Conservation (phyloP, 2,113 vertebrate species). For the Pimephales promelas region DNA sequence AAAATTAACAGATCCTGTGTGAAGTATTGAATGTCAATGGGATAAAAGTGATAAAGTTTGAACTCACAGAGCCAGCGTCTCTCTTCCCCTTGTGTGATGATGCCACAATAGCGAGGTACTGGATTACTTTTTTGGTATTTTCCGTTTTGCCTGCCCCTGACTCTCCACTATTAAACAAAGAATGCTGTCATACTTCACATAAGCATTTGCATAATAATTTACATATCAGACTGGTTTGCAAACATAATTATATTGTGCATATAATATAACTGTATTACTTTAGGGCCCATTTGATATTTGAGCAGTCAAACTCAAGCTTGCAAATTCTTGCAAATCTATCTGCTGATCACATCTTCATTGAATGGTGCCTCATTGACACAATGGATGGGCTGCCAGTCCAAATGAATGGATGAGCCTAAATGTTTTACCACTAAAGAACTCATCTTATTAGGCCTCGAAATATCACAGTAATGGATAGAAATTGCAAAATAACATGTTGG, state of each 20-base stretch:
- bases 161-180: slow-evolving; percentile 82
- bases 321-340: slow-evolving; percentile 33
- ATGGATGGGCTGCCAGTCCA: not conserved
- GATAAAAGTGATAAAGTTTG: not conserved
- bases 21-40: not conserved
- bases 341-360: slow-evolving; percentile 16
- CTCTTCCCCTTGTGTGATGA: slow-evolving; percentile 95
- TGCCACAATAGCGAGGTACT: slow-evolving; percentile 94
- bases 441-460: not conserved
- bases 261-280: not conserved
- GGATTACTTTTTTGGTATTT: slow-evolving; percentile 98
- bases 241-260: not conserved
- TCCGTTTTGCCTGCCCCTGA: slow-evolving; percentile 97
- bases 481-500: not conserved
- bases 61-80: slow-evolving; percentile 69
- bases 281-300: slow-evolving; percentile 24
- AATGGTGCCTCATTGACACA: not conserved
- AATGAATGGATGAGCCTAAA: not conserved
- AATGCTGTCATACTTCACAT: slow-evolving; percentile 40
- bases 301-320: slow-evolving; percentile 38
- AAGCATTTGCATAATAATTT: slow-evolving; percentile 5
- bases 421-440: not conserved
- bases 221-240: not conserved
- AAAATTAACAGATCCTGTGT: not conserved
- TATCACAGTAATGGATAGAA: not conserved